Evolutionary conservation across 2,113 vertebrate species (phyloP).

Genomic region (Panthera uncia): DNA sequence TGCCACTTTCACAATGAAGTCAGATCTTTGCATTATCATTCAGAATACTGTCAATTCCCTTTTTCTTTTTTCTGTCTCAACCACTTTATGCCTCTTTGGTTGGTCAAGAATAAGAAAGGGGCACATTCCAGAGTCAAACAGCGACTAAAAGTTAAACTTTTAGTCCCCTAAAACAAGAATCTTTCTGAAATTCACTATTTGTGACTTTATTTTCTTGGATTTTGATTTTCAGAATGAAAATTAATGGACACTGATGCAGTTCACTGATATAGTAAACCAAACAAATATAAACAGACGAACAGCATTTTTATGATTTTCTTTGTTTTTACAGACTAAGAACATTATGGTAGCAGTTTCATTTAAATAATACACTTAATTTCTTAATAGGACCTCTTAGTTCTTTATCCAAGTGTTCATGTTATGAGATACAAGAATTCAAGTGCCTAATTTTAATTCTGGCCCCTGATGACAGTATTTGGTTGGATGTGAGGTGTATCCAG

Average conservation of each 20-base stretch:
- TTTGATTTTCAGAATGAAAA: constrained; percentile 21
- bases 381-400: neutral
- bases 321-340: neutral
- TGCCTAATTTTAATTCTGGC: neutral
- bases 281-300: neutral
- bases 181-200: neutral
- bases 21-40: neutral
- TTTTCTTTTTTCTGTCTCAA: neutral
- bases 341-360: neutral
- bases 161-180: neutral
- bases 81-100: neutral
- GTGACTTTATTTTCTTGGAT: neutral
- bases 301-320: neutral
- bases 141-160: neutral
- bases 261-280: neutral
- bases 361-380: neutral
- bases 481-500: neutral
- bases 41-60: neutral
- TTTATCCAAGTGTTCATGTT: neutral
- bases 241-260: neutral
- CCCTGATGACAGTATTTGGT: neutral
- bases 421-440: neutral
- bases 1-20: neutral
- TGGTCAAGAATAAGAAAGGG: neutral
- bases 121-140: neutral